These are phyloP conservation scores for Aleiodes alternator DNA, from an alignment of 2,888 invertebrate species.

Conservation along the genomic window DNA sequence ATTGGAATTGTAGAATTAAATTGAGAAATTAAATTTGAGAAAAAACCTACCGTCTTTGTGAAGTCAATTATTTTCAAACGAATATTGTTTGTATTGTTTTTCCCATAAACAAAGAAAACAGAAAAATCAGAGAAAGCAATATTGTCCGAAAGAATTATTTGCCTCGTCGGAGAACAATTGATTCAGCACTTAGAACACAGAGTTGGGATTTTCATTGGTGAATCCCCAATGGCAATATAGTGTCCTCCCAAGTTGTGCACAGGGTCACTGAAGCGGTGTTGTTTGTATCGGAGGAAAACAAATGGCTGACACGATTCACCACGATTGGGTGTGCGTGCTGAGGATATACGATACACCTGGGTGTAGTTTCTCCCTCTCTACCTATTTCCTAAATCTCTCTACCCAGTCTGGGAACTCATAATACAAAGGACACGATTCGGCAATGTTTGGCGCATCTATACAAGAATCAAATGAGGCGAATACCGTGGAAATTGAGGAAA, in stretches of 20 bases:
- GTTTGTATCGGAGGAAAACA: constrained; percentile 27
- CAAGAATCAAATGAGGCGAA: constrained; percentile 10
- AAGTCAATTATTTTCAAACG: too few species aligned
- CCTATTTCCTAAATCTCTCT: not conserved
- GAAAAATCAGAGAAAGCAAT: not conserved
- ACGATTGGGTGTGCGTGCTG: constrained; percentile 34
- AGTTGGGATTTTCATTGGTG: not conserved
- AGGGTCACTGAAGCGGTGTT: constrained; percentile 13
- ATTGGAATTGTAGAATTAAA: too few species aligned
- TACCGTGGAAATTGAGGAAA: too few species aligned
- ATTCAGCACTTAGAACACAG: constrained; percentile 9
- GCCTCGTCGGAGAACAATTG: not conserved
- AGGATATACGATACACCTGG: constrained; percentile 34
- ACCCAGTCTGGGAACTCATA: constrained; percentile 5
- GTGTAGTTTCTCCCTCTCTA: constrained; percentile 19
- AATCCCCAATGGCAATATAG: constrained; percentile 25
- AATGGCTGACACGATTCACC: constrained; percentile 35
- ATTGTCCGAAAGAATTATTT: not conserved
- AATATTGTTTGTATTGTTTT: not conserved
- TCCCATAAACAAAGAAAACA: not conserved
- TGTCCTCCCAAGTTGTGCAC: constrained; percentile 5
- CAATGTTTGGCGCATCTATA: constrained; percentile 5
- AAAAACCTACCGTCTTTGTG: too few species aligned
- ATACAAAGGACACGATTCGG: constrained; percentile 9
- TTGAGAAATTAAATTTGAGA: too few species aligned